These are phyloP conservation scores for Cyphomyrus plagiostoma DNA, from an alignment of 2,113 vertebrate species.

Conservation along the genomic window DNA sequence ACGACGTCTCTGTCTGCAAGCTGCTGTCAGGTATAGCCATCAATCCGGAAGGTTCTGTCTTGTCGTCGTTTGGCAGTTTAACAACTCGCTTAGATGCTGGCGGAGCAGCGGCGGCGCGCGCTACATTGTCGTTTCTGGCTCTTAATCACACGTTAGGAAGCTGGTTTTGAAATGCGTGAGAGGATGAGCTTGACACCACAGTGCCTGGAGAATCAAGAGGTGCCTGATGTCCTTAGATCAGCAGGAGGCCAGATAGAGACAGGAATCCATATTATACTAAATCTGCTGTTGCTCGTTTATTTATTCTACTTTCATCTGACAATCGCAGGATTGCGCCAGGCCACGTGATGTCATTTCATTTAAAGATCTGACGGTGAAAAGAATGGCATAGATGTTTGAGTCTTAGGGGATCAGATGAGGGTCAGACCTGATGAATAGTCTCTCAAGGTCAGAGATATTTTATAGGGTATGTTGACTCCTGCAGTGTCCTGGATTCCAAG, in stretches of 20 bases:
- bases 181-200: background rate
- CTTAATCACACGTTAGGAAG: background rate
- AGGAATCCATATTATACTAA: background rate
- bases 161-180: background rate
- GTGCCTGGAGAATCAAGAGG: too few relatives aligned
- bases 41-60: background rate
- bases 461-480: background rate
- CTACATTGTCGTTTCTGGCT: background rate
- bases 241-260: background rate
- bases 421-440: background rate
- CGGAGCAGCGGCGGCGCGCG: background rate
- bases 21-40: background rate
- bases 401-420: background rate
- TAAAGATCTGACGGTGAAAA: background rate
- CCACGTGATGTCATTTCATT: background rate
- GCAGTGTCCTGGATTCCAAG: background rate
- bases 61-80: background rate
- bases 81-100: background rate
- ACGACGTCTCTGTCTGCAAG: background rate
- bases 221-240: background rate
- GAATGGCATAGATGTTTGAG: background rate
- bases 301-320: background rate
- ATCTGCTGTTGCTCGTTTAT: background rate
- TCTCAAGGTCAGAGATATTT: constrained; percentile 9
- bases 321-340: background rate